Evolutionary conservation across 2,797 vertebrate species (phyloP).

Genomic region (Podarcis lilfordi): DNA sequence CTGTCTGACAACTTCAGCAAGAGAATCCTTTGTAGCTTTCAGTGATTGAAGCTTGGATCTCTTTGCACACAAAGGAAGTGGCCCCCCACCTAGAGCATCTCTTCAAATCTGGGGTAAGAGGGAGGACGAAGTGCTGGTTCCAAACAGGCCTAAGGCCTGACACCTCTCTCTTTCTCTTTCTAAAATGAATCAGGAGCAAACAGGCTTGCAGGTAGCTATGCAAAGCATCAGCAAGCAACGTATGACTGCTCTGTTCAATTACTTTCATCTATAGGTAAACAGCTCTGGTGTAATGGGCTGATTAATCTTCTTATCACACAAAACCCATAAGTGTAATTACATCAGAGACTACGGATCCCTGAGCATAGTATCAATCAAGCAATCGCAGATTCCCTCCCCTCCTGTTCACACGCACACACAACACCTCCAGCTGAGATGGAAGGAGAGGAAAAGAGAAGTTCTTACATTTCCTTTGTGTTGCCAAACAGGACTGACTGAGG

Average conservation of each 20-base stretch:
- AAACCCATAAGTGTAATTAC: slow-evolving; percentile 89
- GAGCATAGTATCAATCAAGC: slow-evolving; percentile 85
- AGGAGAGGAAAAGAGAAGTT: not conserved
- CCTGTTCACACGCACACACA: not conserved
- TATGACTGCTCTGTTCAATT: slow-evolving; percentile 64
- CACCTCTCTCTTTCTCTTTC: not conserved
- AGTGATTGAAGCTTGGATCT: too few species aligned
- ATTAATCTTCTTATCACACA: slow-evolving; percentile 89
- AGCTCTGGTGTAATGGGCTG: slow-evolving; percentile 82
- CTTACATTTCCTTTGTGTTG: not conserved
- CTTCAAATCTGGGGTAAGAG: not conserved
- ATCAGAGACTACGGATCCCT: slow-evolving; percentile 81
- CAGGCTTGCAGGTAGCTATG: slow-evolving; percentile 19
- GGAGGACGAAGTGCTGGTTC: not conserved
- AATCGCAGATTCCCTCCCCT: slow-evolving; percentile 51
- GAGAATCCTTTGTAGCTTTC: too few species aligned
- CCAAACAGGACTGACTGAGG: not conserved
- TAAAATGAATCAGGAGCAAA: not conserved
- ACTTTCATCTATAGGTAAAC: slow-evolving; percentile 64
- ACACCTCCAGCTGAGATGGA: not conserved
- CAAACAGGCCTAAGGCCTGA: not conserved
- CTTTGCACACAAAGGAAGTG: too few species aligned
- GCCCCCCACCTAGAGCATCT: not conserved
- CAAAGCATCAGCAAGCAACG: slow-evolving; percentile 30
- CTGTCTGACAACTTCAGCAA: too few species aligned